Evolutionary conservation across 1,140 invertebrate species (phyloP).

Genomic region (Drosophila pallidifrons): DNA sequence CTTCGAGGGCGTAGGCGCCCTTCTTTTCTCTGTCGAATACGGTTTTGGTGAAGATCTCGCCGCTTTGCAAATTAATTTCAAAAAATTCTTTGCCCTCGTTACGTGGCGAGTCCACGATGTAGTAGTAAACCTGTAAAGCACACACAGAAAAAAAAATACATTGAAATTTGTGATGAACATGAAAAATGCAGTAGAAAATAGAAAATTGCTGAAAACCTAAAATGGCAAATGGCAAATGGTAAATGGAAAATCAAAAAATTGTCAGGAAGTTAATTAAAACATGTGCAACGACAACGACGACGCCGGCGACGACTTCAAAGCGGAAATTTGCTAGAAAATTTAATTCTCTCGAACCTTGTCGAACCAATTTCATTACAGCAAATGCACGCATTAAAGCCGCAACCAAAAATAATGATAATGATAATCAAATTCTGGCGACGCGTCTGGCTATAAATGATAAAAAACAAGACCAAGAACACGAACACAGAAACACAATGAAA

Average conservation of each 20-base stretch:
- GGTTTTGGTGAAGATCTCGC: constrained; percentile 96
- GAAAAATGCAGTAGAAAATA: constrained; percentile 11
- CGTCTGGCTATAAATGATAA: constrained; percentile 57
- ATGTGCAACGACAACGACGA: constrained; percentile 18
- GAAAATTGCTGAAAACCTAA: neutral
- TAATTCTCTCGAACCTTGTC: constrained; percentile 3
- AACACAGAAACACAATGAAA: neutral
- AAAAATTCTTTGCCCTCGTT: constrained; percentile 98
- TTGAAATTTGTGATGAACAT: neutral
- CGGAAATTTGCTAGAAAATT: constrained; percentile 48
- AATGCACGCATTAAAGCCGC: constrained; percentile 58
- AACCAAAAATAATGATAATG: constrained; percentile 47
- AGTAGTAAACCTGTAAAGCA: constrained; percentile 92
- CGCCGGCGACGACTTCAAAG: constrained; percentile 8
- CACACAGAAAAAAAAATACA: constrained; percentile 24
- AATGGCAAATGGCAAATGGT: neutral
- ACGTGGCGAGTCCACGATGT: constrained; percentile 94
- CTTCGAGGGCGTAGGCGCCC: constrained; percentile 96
- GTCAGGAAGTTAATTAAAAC: constrained; percentile 52
- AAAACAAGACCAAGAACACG: constrained; percentile 8
- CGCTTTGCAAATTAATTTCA: constrained; percentile 96
- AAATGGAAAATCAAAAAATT: constrained; percentile 27
- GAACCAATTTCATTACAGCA: constrained; percentile 58
- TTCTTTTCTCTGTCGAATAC: constrained; percentile 98
- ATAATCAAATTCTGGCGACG: constrained; percentile 60